phyloP scores from a whole-genome alignment of 1,140 invertebrate species.

The Aphelenchoides avenae region DNA sequence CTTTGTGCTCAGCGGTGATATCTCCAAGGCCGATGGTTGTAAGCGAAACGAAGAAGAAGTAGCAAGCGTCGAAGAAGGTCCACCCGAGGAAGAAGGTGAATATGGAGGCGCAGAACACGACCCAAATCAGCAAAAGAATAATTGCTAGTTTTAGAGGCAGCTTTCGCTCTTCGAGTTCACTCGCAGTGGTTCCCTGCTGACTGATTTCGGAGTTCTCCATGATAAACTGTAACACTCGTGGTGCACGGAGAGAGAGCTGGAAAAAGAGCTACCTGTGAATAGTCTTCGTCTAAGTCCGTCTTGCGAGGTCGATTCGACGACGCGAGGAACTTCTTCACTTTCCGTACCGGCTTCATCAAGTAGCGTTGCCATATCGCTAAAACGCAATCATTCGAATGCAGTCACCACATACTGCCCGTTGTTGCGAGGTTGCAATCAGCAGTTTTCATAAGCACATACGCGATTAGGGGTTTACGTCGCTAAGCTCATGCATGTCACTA shows the following conservation, averaged over 20 bases:
- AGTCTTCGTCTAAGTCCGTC: neutral
- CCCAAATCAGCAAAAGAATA: slow-evolving; percentile 35
- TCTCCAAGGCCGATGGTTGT: slow-evolving; percentile 59
- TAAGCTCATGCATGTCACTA: neutral
- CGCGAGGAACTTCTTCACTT: too few relatives aligned
- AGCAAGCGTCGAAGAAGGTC: slow-evolving; percentile 44
- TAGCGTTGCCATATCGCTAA: too few relatives aligned
- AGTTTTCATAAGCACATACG: neutral
- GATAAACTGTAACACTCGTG: neutral
- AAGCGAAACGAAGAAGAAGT: slow-evolving; percentile 56
- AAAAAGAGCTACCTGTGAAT: neutral
- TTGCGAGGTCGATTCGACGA: too few relatives aligned
- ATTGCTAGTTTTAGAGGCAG: slow-evolving; percentile 44
- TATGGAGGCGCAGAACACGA: slow-evolving; percentile 42
- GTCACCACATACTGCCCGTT: too few relatives aligned
- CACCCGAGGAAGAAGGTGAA: slow-evolving; percentile 66
- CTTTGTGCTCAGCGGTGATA: slow-evolving; percentile 25
- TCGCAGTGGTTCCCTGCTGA: slow-evolving; percentile 2
- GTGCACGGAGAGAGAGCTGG: neutral
- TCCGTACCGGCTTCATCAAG: too few relatives aligned
- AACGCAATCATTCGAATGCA: too few relatives aligned
- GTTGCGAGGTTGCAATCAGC: too few relatives aligned
- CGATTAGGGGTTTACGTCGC: neutral
- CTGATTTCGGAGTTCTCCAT: neutral
- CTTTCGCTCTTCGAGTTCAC: slow-evolving; percentile 25